Conservation (phyloP, 2,113 vertebrate genomes). For the Amphiprion percula region DNA sequence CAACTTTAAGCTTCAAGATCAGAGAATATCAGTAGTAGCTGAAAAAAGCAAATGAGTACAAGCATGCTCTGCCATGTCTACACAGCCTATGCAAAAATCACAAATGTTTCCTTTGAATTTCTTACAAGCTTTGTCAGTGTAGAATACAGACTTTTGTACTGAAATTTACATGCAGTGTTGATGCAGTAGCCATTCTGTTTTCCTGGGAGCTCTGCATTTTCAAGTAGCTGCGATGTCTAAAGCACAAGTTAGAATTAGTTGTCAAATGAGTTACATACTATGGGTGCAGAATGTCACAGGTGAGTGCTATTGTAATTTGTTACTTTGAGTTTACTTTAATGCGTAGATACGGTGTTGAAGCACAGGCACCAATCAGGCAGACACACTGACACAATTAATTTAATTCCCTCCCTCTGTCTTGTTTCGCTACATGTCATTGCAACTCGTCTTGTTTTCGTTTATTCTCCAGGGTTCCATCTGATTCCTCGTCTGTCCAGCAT, state of each 20-base stretch:
- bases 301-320: neutral
- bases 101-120: neutral
- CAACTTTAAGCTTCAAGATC: neutral
- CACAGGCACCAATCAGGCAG: neutral
- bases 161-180: neutral
- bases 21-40: neutral
- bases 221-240: neutral
- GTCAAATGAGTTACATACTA: neutral
- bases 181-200: neutral
- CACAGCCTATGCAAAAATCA: neutral
- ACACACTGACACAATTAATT: neutral
- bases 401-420: neutral
- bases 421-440: neutral
- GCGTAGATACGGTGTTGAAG: neutral
- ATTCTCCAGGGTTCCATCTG: constrained; percentile 92
- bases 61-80: constrained; percentile 12
- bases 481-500: constrained; percentile 91
- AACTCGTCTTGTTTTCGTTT: neutral
- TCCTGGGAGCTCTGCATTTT: too few species aligned
- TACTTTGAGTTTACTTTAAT: neutral
- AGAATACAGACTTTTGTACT: too few species aligned
- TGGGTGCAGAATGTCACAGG: constrained; percentile 31
- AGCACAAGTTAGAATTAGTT: neutral
- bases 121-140: neutral
- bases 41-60: neutral